phyloP scores from a whole-genome alignment of 2,888 invertebrate genomes.

The Parapristionchus giblindavisi region DNA sequence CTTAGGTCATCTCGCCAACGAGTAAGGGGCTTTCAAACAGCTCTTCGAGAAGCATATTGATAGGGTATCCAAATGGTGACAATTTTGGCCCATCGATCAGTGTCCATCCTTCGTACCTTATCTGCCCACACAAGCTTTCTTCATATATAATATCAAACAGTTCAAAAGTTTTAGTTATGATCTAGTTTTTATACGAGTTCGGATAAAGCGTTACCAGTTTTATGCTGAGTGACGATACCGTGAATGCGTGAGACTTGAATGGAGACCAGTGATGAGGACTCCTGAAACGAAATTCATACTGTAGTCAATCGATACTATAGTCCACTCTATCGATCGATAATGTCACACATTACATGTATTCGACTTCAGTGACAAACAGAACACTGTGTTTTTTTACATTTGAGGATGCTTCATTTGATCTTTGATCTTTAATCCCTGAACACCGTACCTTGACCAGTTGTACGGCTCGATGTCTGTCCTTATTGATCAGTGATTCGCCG shows the following conservation, averaged over 20 bases:
- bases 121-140: too few relatives aligned
- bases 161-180: too few relatives aligned
- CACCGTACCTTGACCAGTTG: slow-evolving; percentile 68
- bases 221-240: slow-evolving; percentile 52
- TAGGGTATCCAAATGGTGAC: too few relatives aligned
- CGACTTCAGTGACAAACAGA: neutral
- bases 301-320: neutral
- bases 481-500: slow-evolving; percentile 70
- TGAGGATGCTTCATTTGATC: neutral
- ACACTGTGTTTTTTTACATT: neutral
- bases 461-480: slow-evolving; percentile 71
- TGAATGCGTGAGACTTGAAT: slow-evolving; percentile 51
- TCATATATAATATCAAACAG: too few relatives aligned
- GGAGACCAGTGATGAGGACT: slow-evolving; percentile 51
- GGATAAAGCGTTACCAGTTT: slow-evolving; percentile 51
- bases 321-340: too few relatives aligned
- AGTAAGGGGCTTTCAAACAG: too few relatives aligned
- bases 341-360: neutral
- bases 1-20: too few relatives aligned
- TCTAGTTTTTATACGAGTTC: too few relatives aligned
- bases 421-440: too few relatives aligned
- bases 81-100: too few relatives aligned
- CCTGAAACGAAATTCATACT: slow-evolving; percentile 11
- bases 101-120: too few relatives aligned
- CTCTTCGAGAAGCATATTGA: too few relatives aligned